phyloP scores from a whole-genome alignment of 2,888 invertebrate genomes.

The Ectemnius continuus region DNA sequence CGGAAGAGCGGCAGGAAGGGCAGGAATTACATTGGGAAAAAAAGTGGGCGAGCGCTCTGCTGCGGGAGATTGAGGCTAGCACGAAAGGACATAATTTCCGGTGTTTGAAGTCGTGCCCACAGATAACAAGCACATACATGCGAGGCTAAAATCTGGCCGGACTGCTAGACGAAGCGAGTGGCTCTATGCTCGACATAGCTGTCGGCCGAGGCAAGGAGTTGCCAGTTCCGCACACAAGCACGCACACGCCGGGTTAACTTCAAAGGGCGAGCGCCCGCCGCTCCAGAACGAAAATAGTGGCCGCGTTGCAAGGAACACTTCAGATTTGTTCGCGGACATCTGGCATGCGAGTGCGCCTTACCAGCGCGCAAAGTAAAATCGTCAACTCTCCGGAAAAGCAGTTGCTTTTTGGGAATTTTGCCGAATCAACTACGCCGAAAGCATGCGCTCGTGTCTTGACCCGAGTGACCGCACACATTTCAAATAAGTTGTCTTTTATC shows the following conservation, averaged over 20 bases:
- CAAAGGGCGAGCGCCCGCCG: neutral
- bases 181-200: neutral
- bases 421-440: constrained; percentile 26
- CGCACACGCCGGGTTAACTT: neutral
- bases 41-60: no score
- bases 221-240: no score
- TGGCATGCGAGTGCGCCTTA: neutral
- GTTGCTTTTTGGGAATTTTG: constrained; percentile 31
- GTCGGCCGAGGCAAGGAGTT: no score
- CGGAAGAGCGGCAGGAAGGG: no score
- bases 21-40: no score
- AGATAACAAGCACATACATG: neutral
- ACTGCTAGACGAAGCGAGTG: neutral
- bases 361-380: constrained; percentile 33
- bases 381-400: constrained; percentile 37
- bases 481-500: no score
- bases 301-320: constrained; percentile 4
- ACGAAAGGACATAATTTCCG: neutral
- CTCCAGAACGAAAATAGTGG: neutral
- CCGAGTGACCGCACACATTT: no score
- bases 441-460: no score
- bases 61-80: neutral
- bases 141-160: neutral
- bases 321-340: neutral
- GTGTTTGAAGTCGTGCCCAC: neutral